Conservation (phyloP, 2,113 vertebrate genomes). For the Amazona guildingii region DNA sequence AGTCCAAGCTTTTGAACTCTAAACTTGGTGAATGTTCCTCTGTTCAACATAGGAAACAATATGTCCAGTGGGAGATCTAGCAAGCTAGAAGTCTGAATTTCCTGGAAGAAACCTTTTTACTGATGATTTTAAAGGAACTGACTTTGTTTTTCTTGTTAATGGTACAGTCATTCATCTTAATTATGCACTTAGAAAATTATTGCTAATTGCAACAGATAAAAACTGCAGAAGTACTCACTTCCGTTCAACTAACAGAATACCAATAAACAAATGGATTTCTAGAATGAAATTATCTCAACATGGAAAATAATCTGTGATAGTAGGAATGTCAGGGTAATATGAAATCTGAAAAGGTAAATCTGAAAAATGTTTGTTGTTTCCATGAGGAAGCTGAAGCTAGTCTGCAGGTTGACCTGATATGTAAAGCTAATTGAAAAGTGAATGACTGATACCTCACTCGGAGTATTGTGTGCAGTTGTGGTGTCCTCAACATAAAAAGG, state of each 20-base stretch:
- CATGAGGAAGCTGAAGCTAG: background rate
- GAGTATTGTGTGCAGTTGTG: too few relatives aligned
- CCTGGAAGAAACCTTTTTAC: background rate
- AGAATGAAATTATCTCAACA: background rate
- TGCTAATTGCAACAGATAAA: background rate
- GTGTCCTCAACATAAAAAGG: too few relatives aligned
- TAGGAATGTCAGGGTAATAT: background rate
- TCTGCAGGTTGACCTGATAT: fast-evolving
- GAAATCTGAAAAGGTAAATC: background rate
- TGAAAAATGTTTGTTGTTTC: background rate
- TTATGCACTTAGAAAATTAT: background rate
- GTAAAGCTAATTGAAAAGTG: background rate
- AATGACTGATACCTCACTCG: background rate
- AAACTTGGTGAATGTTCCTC: fast-evolving
- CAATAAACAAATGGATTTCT: background rate
- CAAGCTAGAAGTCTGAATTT: background rate
- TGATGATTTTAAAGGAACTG: background rate
- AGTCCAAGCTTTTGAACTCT: background rate
- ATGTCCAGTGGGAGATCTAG: background rate
- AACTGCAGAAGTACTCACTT: background rate
- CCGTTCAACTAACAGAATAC: background rate
- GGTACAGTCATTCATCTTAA: background rate
- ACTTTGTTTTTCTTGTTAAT: background rate
- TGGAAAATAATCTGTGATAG: background rate
- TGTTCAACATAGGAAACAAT: fast-evolving